Evolutionary conservation across 2,113 vertebrate species (phyloP), one percentile per base, ranked within the genome.

Genomic region (Paratilapia polleni): DNA sequence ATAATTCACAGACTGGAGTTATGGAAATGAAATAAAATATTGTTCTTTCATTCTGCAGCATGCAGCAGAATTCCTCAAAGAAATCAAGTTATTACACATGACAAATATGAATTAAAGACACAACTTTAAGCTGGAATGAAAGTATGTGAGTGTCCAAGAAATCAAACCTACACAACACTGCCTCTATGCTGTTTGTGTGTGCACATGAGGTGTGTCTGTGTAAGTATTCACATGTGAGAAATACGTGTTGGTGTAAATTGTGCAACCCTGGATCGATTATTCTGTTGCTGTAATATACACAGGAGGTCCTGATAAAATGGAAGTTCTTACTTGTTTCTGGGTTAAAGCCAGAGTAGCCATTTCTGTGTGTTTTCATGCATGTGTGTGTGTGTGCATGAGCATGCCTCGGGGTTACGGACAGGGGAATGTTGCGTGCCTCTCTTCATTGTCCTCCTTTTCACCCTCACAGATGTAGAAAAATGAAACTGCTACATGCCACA

Each of bases 381-480:
- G 62, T 9, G 11, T 17, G 49, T 41, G 10, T 58, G 62, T 26
- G 64, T 56, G 82, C 63, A 57, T 68, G 59, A 9, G 11, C 58
- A 58, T 82, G 85, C 78, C 81, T 89, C 26, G 9, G 87, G 88
- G 90, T 91, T 78, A 84, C 10, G 19, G 60, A 58, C 31, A 75
- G 82, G 84, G 86, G 77, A 82, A 84, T 79, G 20, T 91, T 88
- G 91, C 74, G 31, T 89, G 91, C 83, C 56, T 79, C 88, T 88
- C 68, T 80, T 80, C 90, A 74, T 80, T 93, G 93, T 94, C 94
- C 94, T 95, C 85, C 7, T 87, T 77, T 95, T 96, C 91, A 95
- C 93, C 94, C 92, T 90, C 34, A 93, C 88, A 74, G 74, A 81
- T 85, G 85, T 86, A 88, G 81, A 82, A 85, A 94, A 94, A 94